Evolutionary conservation across 2,113 vertebrate genomes (phyloP).

Genomic region (Manacus vitellinus): DNA sequence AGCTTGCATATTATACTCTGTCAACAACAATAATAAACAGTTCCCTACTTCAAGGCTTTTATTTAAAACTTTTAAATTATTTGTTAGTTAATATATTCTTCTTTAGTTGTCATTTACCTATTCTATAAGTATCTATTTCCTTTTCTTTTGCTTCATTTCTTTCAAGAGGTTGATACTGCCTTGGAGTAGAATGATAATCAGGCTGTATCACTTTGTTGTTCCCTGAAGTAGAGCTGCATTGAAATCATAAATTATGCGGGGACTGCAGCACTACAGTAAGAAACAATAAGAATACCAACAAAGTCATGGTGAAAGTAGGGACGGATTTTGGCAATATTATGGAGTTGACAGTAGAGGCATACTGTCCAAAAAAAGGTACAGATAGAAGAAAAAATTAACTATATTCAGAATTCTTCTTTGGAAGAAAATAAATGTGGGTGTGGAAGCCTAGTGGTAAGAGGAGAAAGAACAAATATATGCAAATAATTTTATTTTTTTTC

Average conservation of each 20-base stretch:
- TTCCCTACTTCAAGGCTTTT: neutral
- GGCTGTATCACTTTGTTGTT: neutral
- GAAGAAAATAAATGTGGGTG: neutral
- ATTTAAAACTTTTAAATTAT: neutral
- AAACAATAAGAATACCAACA: neutral
- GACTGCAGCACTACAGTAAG: neutral
- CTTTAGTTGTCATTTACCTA: neutral
- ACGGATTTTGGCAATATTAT: neutral
- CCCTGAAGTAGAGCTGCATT: neutral
- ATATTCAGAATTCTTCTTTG: neutral
- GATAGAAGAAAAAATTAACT: neutral
- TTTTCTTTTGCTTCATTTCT: neutral
- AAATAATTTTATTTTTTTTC: neutral
- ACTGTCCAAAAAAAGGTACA: neutral
- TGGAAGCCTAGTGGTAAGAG: neutral
- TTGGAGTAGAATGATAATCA: slow-evolving; percentile 18
- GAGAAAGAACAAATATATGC: neutral
- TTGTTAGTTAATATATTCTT: neutral
- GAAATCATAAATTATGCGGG: slow-evolving; percentile 28
- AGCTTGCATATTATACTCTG: neutral
- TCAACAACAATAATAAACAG: neutral
- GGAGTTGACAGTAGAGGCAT: neutral
- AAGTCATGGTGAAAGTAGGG: neutral
- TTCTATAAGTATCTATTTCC: neutral
- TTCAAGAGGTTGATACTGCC: neutral